These are phyloP conservation scores for Drosophila seguyi DNA, from an alignment of 1,140 invertebrate species.

Conservation along the genomic window DNA sequence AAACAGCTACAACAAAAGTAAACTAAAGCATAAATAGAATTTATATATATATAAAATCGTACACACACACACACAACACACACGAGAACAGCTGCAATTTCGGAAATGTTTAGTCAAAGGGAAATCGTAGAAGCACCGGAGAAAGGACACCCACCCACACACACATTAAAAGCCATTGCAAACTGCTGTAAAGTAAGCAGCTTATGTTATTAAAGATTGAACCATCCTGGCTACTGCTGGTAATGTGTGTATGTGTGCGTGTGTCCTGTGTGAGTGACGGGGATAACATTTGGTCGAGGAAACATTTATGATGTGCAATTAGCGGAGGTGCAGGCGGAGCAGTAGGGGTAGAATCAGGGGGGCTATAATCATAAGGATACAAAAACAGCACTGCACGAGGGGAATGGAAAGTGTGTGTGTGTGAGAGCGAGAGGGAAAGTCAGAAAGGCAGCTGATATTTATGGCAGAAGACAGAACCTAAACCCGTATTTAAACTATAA, in stretches of 20 bases:
- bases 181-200: constrained; percentile 59
- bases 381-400: constrained; percentile 22
- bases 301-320: constrained; percentile 66
- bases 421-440: constrained; percentile 21
- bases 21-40: constrained; percentile 69
- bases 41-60: constrained; percentile 53
- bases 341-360: background rate
- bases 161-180: constrained; percentile 22
- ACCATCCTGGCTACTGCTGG: constrained; percentile 1
- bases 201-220: constrained; percentile 51
- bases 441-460: constrained; percentile 25
- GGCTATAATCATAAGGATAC: constrained; percentile 17
- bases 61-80: constrained; percentile 27
- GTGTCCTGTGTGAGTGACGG: constrained; percentile 13
- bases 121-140: constrained; percentile 39
- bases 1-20: constrained; percentile 57
- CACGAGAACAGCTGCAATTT: constrained; percentile 49
- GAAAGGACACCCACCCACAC: constrained; percentile 33
- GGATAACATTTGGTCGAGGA: constrained; percentile 43
- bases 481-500: constrained; percentile 42
- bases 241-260: constrained; percentile 1
- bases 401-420: background rate
- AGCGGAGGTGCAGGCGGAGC: constrained; percentile 25
- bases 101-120: constrained; percentile 55
- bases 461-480: constrained; percentile 17